Evolutionary conservation across 2,113 vertebrate genomes (phyloP), one percentile per base, ranked within the genome.

Genomic region (Cathartes aura): DNA sequence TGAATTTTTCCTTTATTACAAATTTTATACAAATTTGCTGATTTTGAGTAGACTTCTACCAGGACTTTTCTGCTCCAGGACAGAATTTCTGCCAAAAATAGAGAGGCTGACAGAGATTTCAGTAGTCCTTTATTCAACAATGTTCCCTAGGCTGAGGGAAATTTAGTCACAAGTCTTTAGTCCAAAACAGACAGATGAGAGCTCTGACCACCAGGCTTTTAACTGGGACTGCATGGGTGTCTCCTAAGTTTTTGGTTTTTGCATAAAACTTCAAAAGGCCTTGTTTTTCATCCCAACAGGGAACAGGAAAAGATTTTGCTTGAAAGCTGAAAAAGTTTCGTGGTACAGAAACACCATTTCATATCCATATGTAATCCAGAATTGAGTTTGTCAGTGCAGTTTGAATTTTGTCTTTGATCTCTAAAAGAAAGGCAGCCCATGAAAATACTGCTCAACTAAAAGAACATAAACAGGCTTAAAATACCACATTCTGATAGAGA

Each of bases 401-500:
- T 67, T 92, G 78, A 93, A 73, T 87, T 94, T 73, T 79, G 55
- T 38, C 84, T 97, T 97, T 96, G 91, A 95, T 96, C 70, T 94
- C 29, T 59, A 45, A 82, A 85, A 96, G 66, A 95, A 96, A 91
- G 70, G 50, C 62, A 82, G 73, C 20, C 87, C 52, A 38, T 91
- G 84, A 93, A 97, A 97, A 66, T 47, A 47, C 20, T 82, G 36
- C 62, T 87, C 58, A 82, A 73, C 53, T 58, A 62, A 80, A 94
- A 68, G 53, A 82, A 80, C 26, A 42, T 55, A 79, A 92, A 75
- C 45, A 82, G 58, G 36, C 48, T 96, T 91, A 91, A 93, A 94
- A 85, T 56, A 81, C 21, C 56, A 47, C 43, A 15, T 87, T 92
- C 19, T 80, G 89, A 66, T 67, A 71, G 58, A 80, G 52, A 13